Evolutionary conservation across 2,113 vertebrate species (phyloP).

Genomic region (Chloroceryle aenea): DNA sequence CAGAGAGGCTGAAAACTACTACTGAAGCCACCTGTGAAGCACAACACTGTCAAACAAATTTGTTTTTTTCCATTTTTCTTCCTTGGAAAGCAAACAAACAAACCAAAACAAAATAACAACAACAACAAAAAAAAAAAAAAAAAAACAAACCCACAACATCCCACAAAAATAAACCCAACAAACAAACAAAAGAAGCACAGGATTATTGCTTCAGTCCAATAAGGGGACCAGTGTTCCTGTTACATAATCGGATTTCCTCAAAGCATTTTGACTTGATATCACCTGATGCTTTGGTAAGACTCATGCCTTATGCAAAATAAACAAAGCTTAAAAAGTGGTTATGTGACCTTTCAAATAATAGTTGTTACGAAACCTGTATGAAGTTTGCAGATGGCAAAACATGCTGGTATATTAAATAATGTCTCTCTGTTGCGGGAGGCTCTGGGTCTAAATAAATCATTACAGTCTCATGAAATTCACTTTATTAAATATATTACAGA

Average conservation of each 20-base stretch:
- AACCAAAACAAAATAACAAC: not conserved
- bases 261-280: not conserved
- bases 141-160: no score
- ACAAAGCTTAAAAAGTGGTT: not conserved
- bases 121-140: not conserved
- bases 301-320: not conserved
- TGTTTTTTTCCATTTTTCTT: not conserved
- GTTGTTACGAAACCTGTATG: not conserved
- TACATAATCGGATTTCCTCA: not conserved
- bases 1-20: not conserved
- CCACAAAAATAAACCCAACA: no score
- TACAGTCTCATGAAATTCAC: not conserved
- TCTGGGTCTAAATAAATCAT: not conserved
- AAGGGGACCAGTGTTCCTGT: not conserved
- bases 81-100: not conserved
- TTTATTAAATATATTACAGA: not conserved
- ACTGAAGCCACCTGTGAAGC: not conserved
- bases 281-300: not conserved
- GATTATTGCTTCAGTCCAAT: not conserved
- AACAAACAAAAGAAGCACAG: not conserved
- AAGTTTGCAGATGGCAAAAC: not conserved
- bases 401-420: not conserved
- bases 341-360: not conserved
- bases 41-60: not conserved
- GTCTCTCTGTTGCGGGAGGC: not conserved